Percentiles rank a stretch among this genome's conserved stretches.
These are phyloP conservation scores for Blastomussa wellsi DNA, from an alignment of 92 coral and sea anemone species.

Conservation along the genomic window DNA sequence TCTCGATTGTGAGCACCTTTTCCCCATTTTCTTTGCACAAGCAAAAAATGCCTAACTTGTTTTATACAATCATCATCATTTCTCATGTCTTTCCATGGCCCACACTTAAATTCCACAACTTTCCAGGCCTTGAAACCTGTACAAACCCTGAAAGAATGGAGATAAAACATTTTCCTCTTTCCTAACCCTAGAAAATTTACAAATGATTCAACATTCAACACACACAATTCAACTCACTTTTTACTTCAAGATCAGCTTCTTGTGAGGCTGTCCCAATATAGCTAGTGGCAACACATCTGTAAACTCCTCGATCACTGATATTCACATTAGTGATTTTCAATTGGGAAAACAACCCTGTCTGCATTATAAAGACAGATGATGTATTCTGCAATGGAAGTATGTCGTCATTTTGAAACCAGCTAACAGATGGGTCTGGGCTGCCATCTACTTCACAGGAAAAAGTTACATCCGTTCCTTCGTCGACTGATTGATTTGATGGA, in stretches of 20 bases:
- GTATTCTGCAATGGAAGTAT: slow-evolving; percentile 49
- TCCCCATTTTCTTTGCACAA: no score
- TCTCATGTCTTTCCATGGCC: no score
- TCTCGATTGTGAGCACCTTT: no score
- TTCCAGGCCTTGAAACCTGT: no score
- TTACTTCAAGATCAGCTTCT: slow-evolving; percentile 58
- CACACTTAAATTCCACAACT: no score
- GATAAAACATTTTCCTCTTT: no score
- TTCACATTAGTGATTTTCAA: slow-evolving; percentile 58
- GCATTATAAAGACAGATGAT: slow-evolving; percentile 38
- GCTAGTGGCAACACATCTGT: slow-evolving; percentile 71
- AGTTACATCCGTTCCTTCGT: slow-evolving; percentile 47
- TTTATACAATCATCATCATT: no score
- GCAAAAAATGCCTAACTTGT: no score
- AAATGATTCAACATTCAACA: no score
- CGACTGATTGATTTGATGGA: slow-evolving; percentile 62
- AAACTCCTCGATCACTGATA: slow-evolving; percentile 63
- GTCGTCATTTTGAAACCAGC: slow-evolving; percentile 66
- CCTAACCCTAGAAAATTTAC: no score
- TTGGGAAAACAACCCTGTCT: slow-evolving; percentile 49
- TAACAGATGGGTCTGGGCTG: slow-evolving; percentile 72
- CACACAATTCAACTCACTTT: slow-evolving; percentile 77
- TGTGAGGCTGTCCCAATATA: slow-evolving; percentile 60
- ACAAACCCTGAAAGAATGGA: no score
- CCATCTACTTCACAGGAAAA: slow-evolving; percentile 79